Evolutionary conservation across 1,140 invertebrate species (phyloP), one percentile per base, ranked within the genome.

Genomic region (Zaprionus capensis): DNA sequence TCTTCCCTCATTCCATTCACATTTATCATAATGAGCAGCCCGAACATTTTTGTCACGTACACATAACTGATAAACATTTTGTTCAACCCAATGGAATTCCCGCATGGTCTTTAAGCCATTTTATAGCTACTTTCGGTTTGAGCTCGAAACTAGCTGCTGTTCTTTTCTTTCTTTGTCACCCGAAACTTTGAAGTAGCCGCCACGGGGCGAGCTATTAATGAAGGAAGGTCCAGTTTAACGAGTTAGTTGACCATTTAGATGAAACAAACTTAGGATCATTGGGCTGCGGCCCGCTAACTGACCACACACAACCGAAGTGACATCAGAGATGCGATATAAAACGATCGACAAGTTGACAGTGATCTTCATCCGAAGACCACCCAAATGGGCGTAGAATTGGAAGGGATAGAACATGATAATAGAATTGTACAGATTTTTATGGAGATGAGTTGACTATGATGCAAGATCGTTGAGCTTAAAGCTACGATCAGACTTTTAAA

Each of bases 41-140:
- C 73, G 44, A 51, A 49, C 77, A 84, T 81, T 84, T 88, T 79
- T 84, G 84, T 88, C 84, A 90, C 81, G 81, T 90, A 56, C 58
- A 57, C 58, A 57, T 78, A 74, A 77, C 67, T 56, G 49, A 64
- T 64, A 65, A 65, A n/a, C 34, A 56, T 59, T 67, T 57, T 31
- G 31, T 63, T 74, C 62, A 49, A 46, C 28, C 38, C 68, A 74
- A 41, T 41, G 41, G 76, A 53, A 78, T 66, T 85, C 67, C 24
- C 11, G 56, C 55, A 69, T 75, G 22, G 56, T 69, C 55, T 65
- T 77, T 79, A 73, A 67, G 78, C 70, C 73, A 74, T 65, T 83
- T 90, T 79, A 88, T 90, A 58, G 64, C 64, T 79, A 82, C 80
- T 78, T 82, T 83, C 61, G 20, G 46, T 9, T 51, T 34, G 26